Base-by-base conservation (phyloP, 92 coral and sea anemone species). In the Bergia puertoricense region DNA sequence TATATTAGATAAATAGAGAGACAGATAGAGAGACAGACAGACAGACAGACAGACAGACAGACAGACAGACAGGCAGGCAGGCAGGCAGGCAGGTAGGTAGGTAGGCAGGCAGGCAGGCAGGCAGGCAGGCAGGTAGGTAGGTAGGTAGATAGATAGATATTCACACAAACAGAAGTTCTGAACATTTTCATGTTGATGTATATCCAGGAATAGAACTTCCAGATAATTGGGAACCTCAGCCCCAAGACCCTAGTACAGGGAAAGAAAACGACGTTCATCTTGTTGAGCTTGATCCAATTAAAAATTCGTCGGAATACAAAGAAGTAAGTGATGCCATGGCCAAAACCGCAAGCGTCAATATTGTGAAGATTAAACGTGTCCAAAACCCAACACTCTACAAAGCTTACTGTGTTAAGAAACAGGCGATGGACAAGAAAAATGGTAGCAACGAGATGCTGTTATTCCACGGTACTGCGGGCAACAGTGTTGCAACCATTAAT, bases 151-250 rank as follows among this genome's bases (percentile, higher is more conserved):
- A 0, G 10, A 54, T 16, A 54, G 14, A 54, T 1, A 2, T 54
- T 54, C 14, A 4, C 59, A 13, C 1, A 11, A 30, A 54, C 16
- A 2, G 16, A 54, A 54, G 30, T 62, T 62, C 3, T 4, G 20
- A 62, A 16, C 3, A 20, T 62, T 62, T 2, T 18, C 4, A 11
- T 5, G 1, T 7, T 54, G 59, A 10, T 18, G 18, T 54, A 11
- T 54, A 54, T 15, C 23, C 2, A 57, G 93, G 89, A 37, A 66
- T 93, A 42, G 81, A 91, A 1, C 73, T 93, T 8, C 96, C 96
- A 22, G 88, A 67, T 45, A 66, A 81, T 8, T 95, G 98, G 96
- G 96, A 90, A 2, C 81, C 94, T 22, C 96, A 93, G 51, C 96
- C 96, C 9, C 38, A 39, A 23, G 94, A 93, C 54, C 51, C 51